phyloP scores from a whole-genome alignment of 2,888 invertebrate species.

The Agriopis leucophaearia region DNA sequence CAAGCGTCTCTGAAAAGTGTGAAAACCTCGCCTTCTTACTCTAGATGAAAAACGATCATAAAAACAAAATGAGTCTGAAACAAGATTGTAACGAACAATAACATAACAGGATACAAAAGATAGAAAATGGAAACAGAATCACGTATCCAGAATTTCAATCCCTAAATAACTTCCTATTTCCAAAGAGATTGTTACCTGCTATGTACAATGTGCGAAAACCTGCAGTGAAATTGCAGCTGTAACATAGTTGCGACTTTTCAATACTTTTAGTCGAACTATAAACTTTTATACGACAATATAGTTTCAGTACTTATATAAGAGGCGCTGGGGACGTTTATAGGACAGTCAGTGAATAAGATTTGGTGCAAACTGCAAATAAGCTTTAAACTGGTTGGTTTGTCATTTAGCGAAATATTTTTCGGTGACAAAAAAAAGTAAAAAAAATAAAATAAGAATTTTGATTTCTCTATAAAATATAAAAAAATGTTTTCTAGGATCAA shows the following conservation, averaged over 20 bases:
- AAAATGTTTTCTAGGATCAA: no score
- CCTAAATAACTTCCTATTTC: slow-evolving; percentile 12
- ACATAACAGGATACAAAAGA: background rate
- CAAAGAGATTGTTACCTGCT: slow-evolving; percentile 11
- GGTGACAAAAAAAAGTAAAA: no score
- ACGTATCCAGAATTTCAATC: background rate
- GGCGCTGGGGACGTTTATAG: background rate
- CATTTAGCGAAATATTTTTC: no score
- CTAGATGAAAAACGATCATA: background rate
- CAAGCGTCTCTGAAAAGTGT: background rate
- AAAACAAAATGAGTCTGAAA: background rate
- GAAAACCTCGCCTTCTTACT: background rate
- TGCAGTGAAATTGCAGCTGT: slow-evolving; percentile 28
- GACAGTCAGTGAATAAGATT: slow-evolving; percentile 22
- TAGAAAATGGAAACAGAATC: background rate
- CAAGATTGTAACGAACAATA: background rate
- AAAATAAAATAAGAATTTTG: no score
- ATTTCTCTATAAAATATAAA: no score
- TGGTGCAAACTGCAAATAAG: background rate
- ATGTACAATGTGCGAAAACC: slow-evolving; percentile 20
- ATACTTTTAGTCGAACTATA: slow-evolving; percentile 51
- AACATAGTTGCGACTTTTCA: slow-evolving; percentile 49
- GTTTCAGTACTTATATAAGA: slow-evolving; percentile 41
- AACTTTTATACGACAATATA: slow-evolving; percentile 52
- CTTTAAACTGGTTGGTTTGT: background rate